These are phyloP conservation scores for Sycophila sp. DNA, from an alignment of 1,140 invertebrate genomes.

Conservation along the genomic window DNA sequence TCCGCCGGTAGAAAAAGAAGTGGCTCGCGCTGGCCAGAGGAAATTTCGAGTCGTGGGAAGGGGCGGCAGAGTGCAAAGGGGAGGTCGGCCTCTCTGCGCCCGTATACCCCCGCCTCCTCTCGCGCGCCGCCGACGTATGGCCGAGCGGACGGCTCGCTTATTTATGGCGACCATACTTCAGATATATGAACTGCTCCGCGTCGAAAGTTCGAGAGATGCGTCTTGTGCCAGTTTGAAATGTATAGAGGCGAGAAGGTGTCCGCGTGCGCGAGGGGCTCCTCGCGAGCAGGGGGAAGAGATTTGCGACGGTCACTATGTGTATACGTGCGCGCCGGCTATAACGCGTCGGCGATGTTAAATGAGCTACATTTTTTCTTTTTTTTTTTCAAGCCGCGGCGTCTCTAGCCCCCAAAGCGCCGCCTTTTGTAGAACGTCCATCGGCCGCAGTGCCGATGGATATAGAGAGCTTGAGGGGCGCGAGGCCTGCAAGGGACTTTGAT, in stretches of 20 bases:
- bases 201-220: conserved; percentile 64
- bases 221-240: conserved; percentile 62
- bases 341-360: conserved; percentile 50
- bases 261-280: background rate
- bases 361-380: conserved; percentile 54
- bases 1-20: background rate
- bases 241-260: conserved; percentile 49
- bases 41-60: conserved; percentile 27
- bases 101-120: background rate
- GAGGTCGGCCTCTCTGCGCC: background rate
- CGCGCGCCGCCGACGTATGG: conserved; percentile 15
- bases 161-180: conserved; percentile 67
- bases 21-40: background rate
- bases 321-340: background rate
- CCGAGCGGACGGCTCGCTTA: conserved; percentile 63
- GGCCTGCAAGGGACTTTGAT: background rate
- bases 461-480: background rate
- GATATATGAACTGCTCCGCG: conserved; percentile 67
- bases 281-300: conserved; percentile 48
- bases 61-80: conserved; percentile 13
- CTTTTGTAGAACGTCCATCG: too few species aligned
- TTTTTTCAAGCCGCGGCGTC: background rate
- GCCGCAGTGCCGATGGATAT: background rate
- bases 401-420: background rate
- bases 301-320: conserved; percentile 57